Percentiles rank a stretch among this genome's conserved stretches.
phyloP scores from a whole-genome alignment of 2,797 vertebrate genomes.

The Chaunax sp. region DNA sequence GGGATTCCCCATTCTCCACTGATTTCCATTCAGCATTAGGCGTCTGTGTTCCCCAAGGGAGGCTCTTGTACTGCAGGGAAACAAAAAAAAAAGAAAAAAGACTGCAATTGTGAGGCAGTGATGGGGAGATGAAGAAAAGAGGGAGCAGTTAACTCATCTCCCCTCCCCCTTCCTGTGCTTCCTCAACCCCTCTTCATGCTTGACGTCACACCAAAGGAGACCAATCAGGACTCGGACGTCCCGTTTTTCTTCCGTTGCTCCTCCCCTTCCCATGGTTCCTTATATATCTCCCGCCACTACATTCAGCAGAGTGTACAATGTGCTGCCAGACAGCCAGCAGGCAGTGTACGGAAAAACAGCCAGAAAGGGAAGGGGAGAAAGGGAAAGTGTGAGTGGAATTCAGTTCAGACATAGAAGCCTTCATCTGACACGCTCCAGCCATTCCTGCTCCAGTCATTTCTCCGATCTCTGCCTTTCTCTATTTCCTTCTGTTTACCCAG shows the following conservation, averaged over 20 bases:
- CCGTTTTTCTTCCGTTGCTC: conserved; percentile 63
- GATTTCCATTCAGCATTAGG: conserved; percentile 7
- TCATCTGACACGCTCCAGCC: conserved; percentile 44
- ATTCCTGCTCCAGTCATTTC: conserved; percentile 45
- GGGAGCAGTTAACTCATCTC: conserved; percentile 68
- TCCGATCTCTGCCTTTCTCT: conserved; percentile 40
- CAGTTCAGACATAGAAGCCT: conserved; percentile 56
- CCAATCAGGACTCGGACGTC: conserved; percentile 75
- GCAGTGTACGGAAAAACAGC: conserved; percentile 63
- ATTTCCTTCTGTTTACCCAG: conserved; percentile 52
- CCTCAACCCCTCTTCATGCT: conserved; percentile 69
- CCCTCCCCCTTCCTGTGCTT: conserved; percentile 75
- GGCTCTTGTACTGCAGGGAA: conserved; percentile 27
- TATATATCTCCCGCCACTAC: conserved; percentile 77
- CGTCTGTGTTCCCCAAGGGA: conserved; percentile 9
- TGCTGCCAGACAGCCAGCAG: conserved; percentile 76
- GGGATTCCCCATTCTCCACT: conserved; percentile 31
- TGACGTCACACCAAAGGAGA: conserved; percentile 71
- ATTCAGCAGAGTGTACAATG: conserved; percentile 78
- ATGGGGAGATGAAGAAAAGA: conserved; percentile 66
- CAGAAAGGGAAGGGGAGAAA: conserved; percentile 67
- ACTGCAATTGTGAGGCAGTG: conserved; percentile 44
- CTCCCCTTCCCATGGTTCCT: conserved; percentile 65
- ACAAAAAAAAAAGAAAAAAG: conserved; percentile 22
- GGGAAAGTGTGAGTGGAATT: conserved; percentile 77